These are phyloP conservation scores for Pararge aegeria DNA, from an alignment of 1,140 invertebrate species.

Conservation along the genomic window DNA sequence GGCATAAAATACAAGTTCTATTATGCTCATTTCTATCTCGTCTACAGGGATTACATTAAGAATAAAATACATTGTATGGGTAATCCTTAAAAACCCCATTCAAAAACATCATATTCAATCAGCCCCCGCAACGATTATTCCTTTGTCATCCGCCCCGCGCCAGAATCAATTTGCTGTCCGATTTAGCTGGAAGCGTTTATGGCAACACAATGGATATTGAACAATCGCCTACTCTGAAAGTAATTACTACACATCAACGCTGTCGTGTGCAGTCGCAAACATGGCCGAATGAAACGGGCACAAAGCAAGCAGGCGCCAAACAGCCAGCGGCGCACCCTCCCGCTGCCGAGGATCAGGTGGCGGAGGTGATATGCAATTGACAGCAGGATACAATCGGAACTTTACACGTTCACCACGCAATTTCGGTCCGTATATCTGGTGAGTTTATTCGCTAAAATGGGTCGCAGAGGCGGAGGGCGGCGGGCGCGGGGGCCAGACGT, in stretches of 20 bases:
- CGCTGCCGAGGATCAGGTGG: constrained; percentile 56
- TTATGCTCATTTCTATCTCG: no score
- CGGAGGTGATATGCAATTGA: constrained; percentile 58
- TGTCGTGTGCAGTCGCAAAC: constrained; percentile 55
- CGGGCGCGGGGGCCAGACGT: constrained; percentile 39
- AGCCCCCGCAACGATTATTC: constrained; percentile 25
- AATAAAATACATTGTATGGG: not conserved
- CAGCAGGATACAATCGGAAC: constrained; percentile 47
- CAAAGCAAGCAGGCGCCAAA: constrained; percentile 59
- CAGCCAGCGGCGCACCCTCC: constrained; percentile 41
- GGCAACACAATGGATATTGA: constrained; percentile 37
- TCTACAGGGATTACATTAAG: not conserved
- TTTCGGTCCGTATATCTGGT: constrained; percentile 39
- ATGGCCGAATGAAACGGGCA: constrained; percentile 47
- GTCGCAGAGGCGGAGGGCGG: constrained; percentile 20
- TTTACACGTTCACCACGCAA: constrained; percentile 35
- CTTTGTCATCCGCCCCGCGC: constrained; percentile 17
- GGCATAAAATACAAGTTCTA: no score
- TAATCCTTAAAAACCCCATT: not conserved
- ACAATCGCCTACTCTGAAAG: constrained; percentile 46
- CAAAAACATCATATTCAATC: constrained; percentile 20
- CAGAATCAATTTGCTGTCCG: constrained; percentile 34
- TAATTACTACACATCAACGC: constrained; percentile 60
- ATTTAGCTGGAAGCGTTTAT: constrained; percentile 37
- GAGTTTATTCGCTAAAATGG: constrained; percentile 41